phyloP scores from a whole-genome alignment of 2,888 invertebrate species.

The Harpagoxenus sublaevis region DNA sequence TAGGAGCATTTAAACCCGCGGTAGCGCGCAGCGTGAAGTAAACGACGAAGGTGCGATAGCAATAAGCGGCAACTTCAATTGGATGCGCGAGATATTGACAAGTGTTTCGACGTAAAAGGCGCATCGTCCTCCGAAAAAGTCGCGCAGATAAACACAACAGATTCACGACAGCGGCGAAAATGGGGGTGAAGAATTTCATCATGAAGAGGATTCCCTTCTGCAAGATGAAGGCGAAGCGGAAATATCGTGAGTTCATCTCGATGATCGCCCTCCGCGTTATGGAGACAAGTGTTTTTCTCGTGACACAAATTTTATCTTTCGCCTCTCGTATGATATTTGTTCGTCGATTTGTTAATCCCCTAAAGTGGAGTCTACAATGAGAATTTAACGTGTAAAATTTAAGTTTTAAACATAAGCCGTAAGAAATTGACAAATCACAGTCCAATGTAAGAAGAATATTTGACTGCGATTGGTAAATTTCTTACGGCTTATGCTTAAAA shows the following conservation, averaged over 20 bases:
- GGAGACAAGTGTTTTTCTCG: background rate
- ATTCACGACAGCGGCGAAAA: slow-evolving; percentile 61
- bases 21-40: background rate
- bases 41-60: background rate
- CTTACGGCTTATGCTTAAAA: too few relatives aligned
- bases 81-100: too few relatives aligned
- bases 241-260: slow-evolving; percentile 75
- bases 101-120: background rate
- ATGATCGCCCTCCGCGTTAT: background rate
- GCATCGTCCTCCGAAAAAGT: background rate
- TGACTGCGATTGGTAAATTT: too few relatives aligned
- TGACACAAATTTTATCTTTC: background rate
- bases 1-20: background rate
- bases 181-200: slow-evolving; percentile 83
- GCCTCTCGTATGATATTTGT: background rate
- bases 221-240: slow-evolving; percentile 80
- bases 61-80: background rate
- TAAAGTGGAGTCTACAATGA: too few relatives aligned
- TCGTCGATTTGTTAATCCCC: background rate
- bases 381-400: too few relatives aligned
- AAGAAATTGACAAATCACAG: too few relatives aligned
- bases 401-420: too few relatives aligned
- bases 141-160: background rate
- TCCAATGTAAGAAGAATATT: too few relatives aligned
- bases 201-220: slow-evolving; percentile 83